These are phyloP conservation scores for Cyprinodon brontotheroides DNA, from an alignment of 2,113 vertebrate genomes.

Conservation along the genomic window DNA sequence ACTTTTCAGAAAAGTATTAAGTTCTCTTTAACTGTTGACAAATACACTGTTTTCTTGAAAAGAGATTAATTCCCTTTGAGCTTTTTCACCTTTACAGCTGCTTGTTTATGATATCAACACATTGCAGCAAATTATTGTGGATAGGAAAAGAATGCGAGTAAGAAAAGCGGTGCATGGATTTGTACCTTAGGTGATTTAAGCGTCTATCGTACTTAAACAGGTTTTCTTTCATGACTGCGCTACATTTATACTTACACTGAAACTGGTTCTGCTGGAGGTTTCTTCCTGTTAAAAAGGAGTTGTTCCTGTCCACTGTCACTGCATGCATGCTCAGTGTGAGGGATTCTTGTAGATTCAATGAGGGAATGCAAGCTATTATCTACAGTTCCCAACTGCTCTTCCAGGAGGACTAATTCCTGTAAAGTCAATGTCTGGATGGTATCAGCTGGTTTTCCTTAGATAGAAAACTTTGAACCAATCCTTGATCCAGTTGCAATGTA, in stretches of 20 bases:
- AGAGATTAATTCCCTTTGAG: neutral
- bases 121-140: neutral
- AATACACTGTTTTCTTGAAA: slow-evolving; percentile 12
- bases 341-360: too few species aligned
- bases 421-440: too few species aligned
- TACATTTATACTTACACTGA: neutral
- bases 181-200: neutral
- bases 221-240: neutral
- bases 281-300: too few species aligned
- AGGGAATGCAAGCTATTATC: too few species aligned
- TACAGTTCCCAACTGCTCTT: too few species aligned
- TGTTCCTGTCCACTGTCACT: too few species aligned
- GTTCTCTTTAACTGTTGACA: slow-evolving; percentile 14
- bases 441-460: too few species aligned
- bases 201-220: neutral
- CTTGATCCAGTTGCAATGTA: too few species aligned
- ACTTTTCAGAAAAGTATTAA: slow-evolving; percentile 16
- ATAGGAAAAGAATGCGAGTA: neutral
- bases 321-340: too few species aligned
- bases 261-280: too few species aligned
- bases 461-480: too few species aligned
- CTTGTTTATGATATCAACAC: neutral
- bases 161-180: neutral
- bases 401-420: too few species aligned
- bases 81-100: neutral